Conservation (phyloP, 2,113 vertebrate species). For the Rhizomys pruinosus region DNA sequence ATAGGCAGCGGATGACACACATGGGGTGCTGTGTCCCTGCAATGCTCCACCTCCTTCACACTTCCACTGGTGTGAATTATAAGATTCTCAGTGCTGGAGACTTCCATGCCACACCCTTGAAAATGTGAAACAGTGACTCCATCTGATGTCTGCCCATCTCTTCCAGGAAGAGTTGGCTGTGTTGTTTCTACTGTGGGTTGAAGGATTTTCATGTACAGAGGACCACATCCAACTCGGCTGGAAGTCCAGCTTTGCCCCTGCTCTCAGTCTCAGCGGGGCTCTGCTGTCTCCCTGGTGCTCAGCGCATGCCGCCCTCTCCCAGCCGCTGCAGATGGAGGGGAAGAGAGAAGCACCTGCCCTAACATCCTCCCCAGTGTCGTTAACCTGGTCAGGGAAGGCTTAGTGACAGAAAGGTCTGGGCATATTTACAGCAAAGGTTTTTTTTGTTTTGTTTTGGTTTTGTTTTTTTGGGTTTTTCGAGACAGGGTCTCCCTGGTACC, state of each 20-base stretch:
- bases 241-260: neutral
- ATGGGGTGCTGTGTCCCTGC: fast-evolving
- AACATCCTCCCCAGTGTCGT: fast-evolving
- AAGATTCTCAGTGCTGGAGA: neutral
- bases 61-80: neutral
- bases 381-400: neutral
- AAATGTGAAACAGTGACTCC: fast-evolving
- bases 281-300: neutral
- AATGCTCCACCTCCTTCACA: fast-evolving
- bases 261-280: fast-evolving
- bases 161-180: neutral
- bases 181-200: neutral
- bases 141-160: neutral
- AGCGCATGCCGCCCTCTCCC: fast-evolving
- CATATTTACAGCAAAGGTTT: too few relatives aligned
- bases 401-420: neutral
- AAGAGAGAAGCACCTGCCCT: fast-evolving
- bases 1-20: neutral
- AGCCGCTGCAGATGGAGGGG: neutral
- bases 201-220: neutral
- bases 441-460: too few relatives aligned
- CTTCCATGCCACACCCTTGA: neutral
- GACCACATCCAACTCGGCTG: fast-evolving
- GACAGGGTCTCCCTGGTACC: too few relatives aligned
- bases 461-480: too few relatives aligned